These are phyloP conservation scores for Apodemia zela DNA, from an alignment of 2,888 invertebrate genomes.

Conservation along the genomic window DNA sequence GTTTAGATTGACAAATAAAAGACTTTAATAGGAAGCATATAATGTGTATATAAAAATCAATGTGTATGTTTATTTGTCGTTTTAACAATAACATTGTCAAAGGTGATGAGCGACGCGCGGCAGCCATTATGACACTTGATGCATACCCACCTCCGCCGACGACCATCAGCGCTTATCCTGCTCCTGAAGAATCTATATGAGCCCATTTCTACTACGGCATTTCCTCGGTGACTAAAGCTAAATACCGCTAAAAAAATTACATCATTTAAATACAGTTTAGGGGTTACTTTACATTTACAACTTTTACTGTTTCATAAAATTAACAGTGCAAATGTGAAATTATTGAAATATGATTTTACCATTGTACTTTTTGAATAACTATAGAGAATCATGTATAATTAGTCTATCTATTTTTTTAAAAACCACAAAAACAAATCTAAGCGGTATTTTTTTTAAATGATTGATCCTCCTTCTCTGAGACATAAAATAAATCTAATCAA, in stretches of 20 bases:
- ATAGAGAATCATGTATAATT: too few relatives aligned
- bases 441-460: too few relatives aligned
- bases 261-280: neutral
- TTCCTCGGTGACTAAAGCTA: conserved; percentile 17
- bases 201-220: conserved; percentile 19
- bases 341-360: too few relatives aligned
- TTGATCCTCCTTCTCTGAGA: too few relatives aligned
- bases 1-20: neutral
- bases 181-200: conserved; percentile 19
- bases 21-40: neutral
- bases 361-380: too few relatives aligned
- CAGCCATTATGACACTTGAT: conserved; percentile 37
- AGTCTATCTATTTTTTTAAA: too few relatives aligned
- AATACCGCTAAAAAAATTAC: conserved; percentile 21
- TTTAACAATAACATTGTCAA: conserved; percentile 37
- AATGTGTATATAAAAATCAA: conserved; percentile 20
- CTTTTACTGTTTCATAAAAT: too few relatives aligned
- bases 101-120: conserved; percentile 40
- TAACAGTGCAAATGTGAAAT: too few relatives aligned
- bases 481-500: too few relatives aligned
- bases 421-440: too few relatives aligned
- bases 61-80: conserved; percentile 36
- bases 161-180: conserved; percentile 7
- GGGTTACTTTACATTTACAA: too few relatives aligned
- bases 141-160: conserved; percentile 29